Conservation (phyloP, 2,113 vertebrate genomes). For the Atherinomorus stipes region DNA sequence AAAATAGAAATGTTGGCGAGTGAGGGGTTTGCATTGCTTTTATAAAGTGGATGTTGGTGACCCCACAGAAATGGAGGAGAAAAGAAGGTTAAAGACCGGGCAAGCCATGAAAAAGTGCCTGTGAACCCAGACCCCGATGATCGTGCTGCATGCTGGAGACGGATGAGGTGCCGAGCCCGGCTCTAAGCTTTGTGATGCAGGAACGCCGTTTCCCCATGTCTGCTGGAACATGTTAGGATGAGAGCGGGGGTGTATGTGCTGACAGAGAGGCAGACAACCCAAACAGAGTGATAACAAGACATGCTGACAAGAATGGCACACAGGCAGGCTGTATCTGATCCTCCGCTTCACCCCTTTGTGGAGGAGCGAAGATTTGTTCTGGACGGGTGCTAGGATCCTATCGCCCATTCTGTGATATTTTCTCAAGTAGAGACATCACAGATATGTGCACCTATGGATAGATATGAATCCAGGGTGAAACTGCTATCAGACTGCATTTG, state of each 20-base stretch:
- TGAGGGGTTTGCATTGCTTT: constrained; percentile 8
- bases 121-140: constrained; percentile 10
- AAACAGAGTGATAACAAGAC: constrained; percentile 52
- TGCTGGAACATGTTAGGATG: not conserved
- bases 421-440: constrained; percentile 41
- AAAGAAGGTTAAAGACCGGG: constrained; percentile 33
- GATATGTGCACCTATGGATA: constrained; percentile 7
- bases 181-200: constrained; percentile 16
- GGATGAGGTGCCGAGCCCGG: not conserved
- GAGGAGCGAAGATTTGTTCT: not conserved
- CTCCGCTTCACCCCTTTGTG: constrained; percentile 22
- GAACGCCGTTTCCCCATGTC: constrained; percentile 10
- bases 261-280: constrained; percentile 39
- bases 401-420: constrained; percentile 28
- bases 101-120: constrained; percentile 27
- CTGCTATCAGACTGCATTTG: constrained; percentile 33
- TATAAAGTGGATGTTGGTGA: constrained; percentile 16
- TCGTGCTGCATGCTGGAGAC: constrained; percentile 27
- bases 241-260: not conserved
- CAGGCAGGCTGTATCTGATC: constrained; percentile 34
- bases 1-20: not conserved
- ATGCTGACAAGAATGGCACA: constrained; percentile 26
- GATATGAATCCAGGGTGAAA: constrained; percentile 39
- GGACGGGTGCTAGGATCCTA: constrained; percentile 15
- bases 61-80: constrained; percentile 17